A percentile compares a stretch with the other conserved stretches of the same genome.
Evolutionary conservation across 1,140 invertebrate species (phyloP).

Genomic region (Bilobella aurantiaca): DNA sequence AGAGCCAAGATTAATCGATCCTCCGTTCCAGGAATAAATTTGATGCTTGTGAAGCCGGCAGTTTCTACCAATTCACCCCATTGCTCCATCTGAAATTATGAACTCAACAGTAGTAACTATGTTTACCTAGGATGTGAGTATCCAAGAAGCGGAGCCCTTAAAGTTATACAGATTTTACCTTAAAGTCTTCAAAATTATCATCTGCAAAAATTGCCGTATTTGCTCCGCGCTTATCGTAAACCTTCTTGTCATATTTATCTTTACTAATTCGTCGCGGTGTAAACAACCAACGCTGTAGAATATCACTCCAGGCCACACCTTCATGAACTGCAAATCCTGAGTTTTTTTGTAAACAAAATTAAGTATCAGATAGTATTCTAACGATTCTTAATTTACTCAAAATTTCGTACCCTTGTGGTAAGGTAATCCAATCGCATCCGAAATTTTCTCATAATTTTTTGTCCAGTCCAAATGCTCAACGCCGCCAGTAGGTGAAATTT

Average conservation of each 20-base stretch:
- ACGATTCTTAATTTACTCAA: constrained; percentile 50
- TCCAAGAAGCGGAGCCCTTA: no score
- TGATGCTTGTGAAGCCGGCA: constrained; percentile 93
- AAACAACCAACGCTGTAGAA: constrained; percentile 82
- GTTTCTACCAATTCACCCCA: constrained; percentile 59
- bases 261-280: constrained; percentile 79
- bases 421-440: constrained; percentile 47
- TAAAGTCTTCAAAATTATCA: constrained; percentile 61
- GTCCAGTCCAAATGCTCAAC: constrained; percentile 68
- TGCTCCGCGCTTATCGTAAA: constrained; percentile 83
- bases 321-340: constrained; percentile 96
- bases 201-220: constrained; percentile 77
- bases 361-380: no score
- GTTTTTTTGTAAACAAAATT: no score
- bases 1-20: constrained; percentile 83
- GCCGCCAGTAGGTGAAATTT: constrained; percentile 63
- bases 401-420: constrained; percentile 54
- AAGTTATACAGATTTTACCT: no score
- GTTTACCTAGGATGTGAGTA: no score
- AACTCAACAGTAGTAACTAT: constrained; percentile 15
- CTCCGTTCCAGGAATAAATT: constrained; percentile 82
- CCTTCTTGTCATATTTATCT: constrained; percentile 74
- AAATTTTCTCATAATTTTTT: constrained; percentile 46
- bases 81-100: constrained; percentile 51
- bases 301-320: constrained; percentile 74